Conservation (phyloP, 2,113 vertebrate species). For the Apteryx mantelli region DNA sequence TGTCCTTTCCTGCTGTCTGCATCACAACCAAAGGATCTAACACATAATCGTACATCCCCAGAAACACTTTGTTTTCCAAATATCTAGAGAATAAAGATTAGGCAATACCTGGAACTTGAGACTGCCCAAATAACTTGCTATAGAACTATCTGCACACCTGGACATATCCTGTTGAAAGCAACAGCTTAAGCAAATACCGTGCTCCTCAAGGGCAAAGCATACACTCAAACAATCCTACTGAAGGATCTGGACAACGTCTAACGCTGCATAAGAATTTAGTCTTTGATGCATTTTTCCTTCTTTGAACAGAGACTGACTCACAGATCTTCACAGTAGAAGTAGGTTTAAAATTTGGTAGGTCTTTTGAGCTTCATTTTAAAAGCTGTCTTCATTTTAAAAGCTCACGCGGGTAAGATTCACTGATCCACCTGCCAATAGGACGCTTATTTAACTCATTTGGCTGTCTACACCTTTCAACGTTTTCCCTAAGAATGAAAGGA, state of each 20-base stretch:
- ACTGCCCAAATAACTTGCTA: conserved; percentile 39
- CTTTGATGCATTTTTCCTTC: not conserved
- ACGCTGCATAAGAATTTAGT: not conserved
- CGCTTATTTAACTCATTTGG: not conserved
- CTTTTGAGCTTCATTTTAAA: not conserved
- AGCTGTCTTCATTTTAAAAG: not conserved
- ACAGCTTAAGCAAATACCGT: not conserved
- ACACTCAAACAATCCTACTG: not conserved
- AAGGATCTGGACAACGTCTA: not conserved
- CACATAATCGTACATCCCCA: not conserved
- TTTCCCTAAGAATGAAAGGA: not conserved
- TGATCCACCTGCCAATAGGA: not conserved
- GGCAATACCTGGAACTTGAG: conserved; percentile 27
- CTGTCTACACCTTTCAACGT: not conserved
- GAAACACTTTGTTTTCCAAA: conserved; percentile 1
- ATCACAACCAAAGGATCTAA: not conserved
- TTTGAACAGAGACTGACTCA: not conserved
- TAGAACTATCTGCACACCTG: not conserved
- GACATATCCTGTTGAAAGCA: not conserved
- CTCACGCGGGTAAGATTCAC: not conserved
- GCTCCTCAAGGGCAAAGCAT: not conserved
- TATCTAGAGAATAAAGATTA: conserved; percentile 27
- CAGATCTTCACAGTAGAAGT: not conserved
- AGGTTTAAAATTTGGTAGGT: not conserved
- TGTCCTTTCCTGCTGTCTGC: not conserved